Percentiles rank a stretch among this genome's conserved stretches.
phyloP scores from a whole-genome alignment of 2,888 invertebrate species.

The Machimus rusticus region DNA sequence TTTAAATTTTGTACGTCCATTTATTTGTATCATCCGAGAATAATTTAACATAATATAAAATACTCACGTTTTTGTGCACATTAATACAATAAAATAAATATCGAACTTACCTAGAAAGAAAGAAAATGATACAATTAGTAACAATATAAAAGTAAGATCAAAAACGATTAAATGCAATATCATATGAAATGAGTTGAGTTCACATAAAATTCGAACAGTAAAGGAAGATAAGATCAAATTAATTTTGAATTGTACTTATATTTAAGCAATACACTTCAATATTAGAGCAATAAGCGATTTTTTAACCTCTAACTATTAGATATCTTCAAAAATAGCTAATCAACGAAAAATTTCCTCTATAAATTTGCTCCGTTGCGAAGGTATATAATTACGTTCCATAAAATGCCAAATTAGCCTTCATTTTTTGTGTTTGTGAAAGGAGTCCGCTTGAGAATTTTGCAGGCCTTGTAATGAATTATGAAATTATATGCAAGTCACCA shows the following conservation, averaged over 20 bases:
- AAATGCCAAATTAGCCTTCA: background rate
- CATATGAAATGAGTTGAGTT: too few species aligned
- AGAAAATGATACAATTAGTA: background rate
- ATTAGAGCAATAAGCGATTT: background rate
- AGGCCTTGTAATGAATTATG: background rate
- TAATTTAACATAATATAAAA: background rate
- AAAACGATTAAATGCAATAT: too few species aligned
- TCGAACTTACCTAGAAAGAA: background rate
- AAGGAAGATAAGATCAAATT: background rate
- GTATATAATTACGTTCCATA: background rate
- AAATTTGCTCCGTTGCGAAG: background rate
- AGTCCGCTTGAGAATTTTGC: background rate
- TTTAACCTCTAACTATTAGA: background rate
- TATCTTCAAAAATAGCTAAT: background rate
- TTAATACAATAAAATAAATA: background rate
- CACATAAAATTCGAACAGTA: background rate
- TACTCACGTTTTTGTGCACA: background rate
- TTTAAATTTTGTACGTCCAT: too few species aligned
- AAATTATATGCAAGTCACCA: background rate
- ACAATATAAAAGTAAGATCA: background rate
- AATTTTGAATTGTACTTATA: background rate
- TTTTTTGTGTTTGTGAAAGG: background rate
- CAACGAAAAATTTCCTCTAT: background rate
- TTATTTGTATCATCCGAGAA: too few species aligned
- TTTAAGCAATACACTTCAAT: background rate